phyloP scores from a whole-genome alignment of 2,888 invertebrate genomes.

The Dorcus hopei region DNA sequence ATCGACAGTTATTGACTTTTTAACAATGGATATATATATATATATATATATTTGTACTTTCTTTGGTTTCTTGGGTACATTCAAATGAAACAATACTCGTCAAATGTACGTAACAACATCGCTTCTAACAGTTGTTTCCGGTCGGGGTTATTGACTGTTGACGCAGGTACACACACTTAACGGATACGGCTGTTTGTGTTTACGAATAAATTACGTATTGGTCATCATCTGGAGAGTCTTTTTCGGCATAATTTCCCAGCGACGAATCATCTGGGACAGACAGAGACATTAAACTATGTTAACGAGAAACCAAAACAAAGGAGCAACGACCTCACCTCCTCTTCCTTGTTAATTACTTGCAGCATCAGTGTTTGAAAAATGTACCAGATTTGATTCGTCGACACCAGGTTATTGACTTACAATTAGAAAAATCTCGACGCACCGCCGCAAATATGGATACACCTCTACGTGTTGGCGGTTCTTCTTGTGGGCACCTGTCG shows the following conservation, averaged over 20 bases:
- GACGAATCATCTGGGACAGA: neutral
- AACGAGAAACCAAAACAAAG: slow-evolving; percentile 17
- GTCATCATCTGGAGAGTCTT: neutral
- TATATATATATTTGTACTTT: too few relatives aligned
- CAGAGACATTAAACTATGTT: neutral
- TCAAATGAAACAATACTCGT: too few relatives aligned
- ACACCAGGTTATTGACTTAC: neutral
- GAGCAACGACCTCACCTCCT: slow-evolving; percentile 8
- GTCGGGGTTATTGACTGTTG: slow-evolving; percentile 27
- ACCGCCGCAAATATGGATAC: neutral
- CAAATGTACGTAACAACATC: too few relatives aligned
- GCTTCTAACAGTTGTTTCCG: slow-evolving; percentile 33
- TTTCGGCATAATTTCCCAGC: neutral
- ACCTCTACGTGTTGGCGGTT: neutral
- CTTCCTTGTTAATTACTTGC: neutral
- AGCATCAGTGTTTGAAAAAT: neutral
- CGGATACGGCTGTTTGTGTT: neutral
- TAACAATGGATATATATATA: too few relatives aligned
- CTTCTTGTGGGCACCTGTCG: neutral
- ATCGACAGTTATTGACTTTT: too few relatives aligned
- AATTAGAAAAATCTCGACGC: neutral
- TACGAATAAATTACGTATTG: neutral
- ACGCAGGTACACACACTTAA: slow-evolving; percentile 20
- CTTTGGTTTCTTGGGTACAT: too few relatives aligned
- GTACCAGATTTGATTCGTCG: neutral